Conservation (phyloP, 2,113 vertebrate species). For the Silurus meridionalis region DNA sequence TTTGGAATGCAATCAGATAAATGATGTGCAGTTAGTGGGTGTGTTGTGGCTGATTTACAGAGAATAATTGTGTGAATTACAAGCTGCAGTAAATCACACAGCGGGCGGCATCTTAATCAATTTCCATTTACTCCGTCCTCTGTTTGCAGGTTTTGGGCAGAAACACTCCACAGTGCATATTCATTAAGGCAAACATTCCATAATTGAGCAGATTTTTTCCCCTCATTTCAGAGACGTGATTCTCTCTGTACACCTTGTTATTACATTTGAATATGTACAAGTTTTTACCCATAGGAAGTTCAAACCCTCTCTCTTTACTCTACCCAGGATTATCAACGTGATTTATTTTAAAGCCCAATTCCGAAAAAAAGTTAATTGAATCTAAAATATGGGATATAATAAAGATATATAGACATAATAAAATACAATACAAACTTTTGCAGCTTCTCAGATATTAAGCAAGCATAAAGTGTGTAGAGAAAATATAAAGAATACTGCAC, state of each 20-base stretch:
- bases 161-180: not conserved
- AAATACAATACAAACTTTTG: not conserved
- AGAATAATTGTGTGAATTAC: conserved; percentile 9
- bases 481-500: conserved; percentile 1
- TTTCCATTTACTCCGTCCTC: not conserved
- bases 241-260: not conserved
- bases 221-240: not conserved
- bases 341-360: not conserved
- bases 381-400: not conserved
- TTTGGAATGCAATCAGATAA: conserved; percentile 7
- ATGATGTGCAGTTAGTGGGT: not conserved
- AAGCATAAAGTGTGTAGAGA: not conserved
- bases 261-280: not conserved
- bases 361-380: not conserved
- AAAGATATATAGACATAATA: conserved; percentile 17
- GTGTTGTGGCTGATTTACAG: not conserved
- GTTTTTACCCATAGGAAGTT: not conserved
- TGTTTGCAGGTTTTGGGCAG: not conserved
- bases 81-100: conserved; percentile 16
- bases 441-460: conserved; percentile 28
- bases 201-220: not conserved
- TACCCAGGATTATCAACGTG: not conserved
- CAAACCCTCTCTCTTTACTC: not conserved
- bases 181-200: conserved; percentile 3
- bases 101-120: conserved; percentile 7